These are phyloP conservation scores for Lycodopsis pacificus DNA, from an alignment of 2,797 vertebrate species.

Conservation along the genomic window DNA sequence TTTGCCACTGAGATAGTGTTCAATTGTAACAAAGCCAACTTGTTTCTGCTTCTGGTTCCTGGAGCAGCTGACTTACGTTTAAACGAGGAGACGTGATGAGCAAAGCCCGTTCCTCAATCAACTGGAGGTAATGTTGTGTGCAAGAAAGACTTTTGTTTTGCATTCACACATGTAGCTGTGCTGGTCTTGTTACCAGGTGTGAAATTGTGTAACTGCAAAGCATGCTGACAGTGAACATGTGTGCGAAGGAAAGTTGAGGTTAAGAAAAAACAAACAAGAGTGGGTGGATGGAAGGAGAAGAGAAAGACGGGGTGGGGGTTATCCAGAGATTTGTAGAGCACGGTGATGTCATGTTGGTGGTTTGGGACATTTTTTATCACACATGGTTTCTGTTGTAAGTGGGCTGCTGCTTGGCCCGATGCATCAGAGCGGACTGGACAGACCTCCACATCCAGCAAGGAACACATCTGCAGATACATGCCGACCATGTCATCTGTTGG, in stretches of 20 bases:
- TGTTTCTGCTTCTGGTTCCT: slow-evolving; percentile 43
- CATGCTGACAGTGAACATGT: slow-evolving; percentile 47
- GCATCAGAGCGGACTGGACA: slow-evolving; percentile 35
- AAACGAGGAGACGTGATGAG: slow-evolving; percentile 27
- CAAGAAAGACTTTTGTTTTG: slow-evolving; percentile 35
- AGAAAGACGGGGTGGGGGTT: background rate
- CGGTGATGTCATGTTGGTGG: slow-evolving; percentile 67
- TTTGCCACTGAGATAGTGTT: slow-evolving; percentile 27
- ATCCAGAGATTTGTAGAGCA: slow-evolving; percentile 24
- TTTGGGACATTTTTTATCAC: slow-evolving; percentile 65
- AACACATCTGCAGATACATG: slow-evolving; percentile 46
- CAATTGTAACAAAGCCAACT: slow-evolving; percentile 27
- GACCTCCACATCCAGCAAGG: slow-evolving; percentile 31
- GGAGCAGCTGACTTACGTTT: slow-evolving; percentile 37
- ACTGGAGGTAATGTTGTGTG: slow-evolving; percentile 37
- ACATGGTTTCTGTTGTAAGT: slow-evolving; percentile 73
- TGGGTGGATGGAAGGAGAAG: background rate
- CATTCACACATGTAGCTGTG: slow-evolving; percentile 35
- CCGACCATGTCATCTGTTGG: slow-evolving; percentile 13
- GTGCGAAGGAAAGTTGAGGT: slow-evolving; percentile 12
- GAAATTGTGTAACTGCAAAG: slow-evolving; percentile 54
- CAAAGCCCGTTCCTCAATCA: slow-evolving; percentile 35
- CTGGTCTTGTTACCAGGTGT: slow-evolving; percentile 56
- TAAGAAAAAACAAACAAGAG: slow-evolving; percentile 29
- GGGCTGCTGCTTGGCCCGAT: slow-evolving; percentile 44